Evolutionary conservation across 2,113 vertebrate species (phyloP).

Genomic region (Anoura caudifer): DNA sequence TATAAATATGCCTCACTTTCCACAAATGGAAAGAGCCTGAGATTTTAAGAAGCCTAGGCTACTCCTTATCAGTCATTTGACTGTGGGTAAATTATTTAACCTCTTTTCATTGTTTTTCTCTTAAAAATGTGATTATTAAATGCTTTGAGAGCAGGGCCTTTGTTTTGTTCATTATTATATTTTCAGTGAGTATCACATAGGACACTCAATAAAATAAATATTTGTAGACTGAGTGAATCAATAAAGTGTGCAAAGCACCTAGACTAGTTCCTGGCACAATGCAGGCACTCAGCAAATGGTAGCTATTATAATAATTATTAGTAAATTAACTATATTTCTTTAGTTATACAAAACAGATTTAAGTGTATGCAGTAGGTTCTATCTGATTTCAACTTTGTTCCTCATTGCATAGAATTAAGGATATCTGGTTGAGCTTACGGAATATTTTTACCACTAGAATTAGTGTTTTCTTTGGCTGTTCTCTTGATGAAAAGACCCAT

Average conservation of each 20-base stretch:
- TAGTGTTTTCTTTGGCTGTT: slow-evolving; percentile 50
- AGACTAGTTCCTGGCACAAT: neutral
- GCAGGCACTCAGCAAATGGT: neutral
- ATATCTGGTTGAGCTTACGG: neutral
- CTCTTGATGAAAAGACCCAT: slow-evolving; percentile 55
- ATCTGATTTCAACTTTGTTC: neutral
- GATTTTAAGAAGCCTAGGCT: neutral
- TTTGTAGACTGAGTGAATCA: neutral
- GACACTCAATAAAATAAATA: slow-evolving; percentile 6
- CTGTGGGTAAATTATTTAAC: slow-evolving; percentile 5
- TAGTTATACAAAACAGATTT: neutral
- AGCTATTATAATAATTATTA: neutral
- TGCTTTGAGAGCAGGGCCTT: neutral
- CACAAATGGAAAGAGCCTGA: slow-evolving; percentile 18
- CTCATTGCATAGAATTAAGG: neutral
- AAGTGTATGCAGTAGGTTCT: neutral
- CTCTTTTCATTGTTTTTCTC: neutral
- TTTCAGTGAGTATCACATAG: neutral
- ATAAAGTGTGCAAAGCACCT: neutral
- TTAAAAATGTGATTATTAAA: slow-evolving; percentile 25
- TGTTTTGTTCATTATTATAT: neutral
- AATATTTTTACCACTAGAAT: slow-evolving; percentile 33
- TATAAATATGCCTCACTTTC: slow-evolving; percentile 56
- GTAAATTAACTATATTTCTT: slow-evolving; percentile 20
- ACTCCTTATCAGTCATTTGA: neutral